Conservation (phyloP, 2,113 vertebrate species). For the Phalacrocorax pelagicus region DNA sequence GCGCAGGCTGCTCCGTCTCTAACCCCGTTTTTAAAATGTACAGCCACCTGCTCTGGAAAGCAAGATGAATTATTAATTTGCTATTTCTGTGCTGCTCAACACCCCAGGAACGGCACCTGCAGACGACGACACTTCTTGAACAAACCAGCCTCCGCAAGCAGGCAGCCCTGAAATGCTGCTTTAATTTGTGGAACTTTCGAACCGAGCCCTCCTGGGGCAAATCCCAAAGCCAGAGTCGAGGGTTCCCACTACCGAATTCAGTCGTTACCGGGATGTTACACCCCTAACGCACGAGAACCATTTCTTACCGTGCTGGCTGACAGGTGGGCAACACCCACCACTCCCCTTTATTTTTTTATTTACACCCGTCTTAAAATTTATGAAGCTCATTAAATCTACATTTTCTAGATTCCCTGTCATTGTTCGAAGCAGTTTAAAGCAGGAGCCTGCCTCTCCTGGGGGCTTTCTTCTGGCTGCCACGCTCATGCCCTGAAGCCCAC, state of each 20-base stretch:
- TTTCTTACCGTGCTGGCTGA: background rate
- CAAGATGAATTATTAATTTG: background rate
- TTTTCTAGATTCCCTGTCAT: background rate
- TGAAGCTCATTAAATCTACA: background rate
- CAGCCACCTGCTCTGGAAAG: background rate
- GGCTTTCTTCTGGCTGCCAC: background rate
- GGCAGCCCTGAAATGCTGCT: background rate
- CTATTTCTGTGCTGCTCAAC: background rate
- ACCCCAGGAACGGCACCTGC: too few species aligned
- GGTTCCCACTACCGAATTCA: background rate
- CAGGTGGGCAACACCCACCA: background rate
- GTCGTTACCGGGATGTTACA: rapidly evolving
- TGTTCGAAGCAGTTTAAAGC: background rate
- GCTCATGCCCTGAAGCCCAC: background rate
- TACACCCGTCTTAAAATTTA: background rate
- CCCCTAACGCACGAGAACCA: background rate
- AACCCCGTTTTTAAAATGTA: rapidly evolving
- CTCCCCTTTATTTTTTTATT: background rate
- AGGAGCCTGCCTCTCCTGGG: background rate
- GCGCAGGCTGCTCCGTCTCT: background rate
- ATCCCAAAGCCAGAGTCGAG: background rate
- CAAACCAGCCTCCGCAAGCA: background rate
- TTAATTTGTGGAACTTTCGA: background rate
- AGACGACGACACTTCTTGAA: background rate
- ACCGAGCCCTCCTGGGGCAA: background rate